Evolutionary conservation across 2,113 vertebrate genomes (phyloP), one percentile per base, ranked within the genome.

Genomic region (Pachyramphus minor): DNA sequence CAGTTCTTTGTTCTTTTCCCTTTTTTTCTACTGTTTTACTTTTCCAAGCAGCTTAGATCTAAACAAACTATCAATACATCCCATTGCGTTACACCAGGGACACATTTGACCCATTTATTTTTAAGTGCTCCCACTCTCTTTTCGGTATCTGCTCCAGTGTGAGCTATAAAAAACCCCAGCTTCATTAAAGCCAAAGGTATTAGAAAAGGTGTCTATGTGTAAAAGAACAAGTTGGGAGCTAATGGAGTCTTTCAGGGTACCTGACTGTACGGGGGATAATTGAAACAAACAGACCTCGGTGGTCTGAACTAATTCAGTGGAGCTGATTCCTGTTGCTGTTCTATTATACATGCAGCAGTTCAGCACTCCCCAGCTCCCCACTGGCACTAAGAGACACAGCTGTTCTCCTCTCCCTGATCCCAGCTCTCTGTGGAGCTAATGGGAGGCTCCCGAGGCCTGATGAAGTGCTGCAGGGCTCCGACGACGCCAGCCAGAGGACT

Each of bases 231-330:
- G 6, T 39, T 72, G 90, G 83, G 63, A 96, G 84, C 53, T 94
- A 94, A 95, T 90, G 86, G 92, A 63, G 60, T 82, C 74, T 88
- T 91, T 90, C 68, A 74, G 60, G 75, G 68, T 83, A 71, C 71
- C 95, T 76, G 78, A 52, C 71, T 78, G 69, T 87, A 83, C 82
- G 60, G 6, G 33, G 59, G 76, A 77, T 93, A 95, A 97, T 73
- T 96, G 97, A 96, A 97, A 95, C 95, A 91, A 97, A 94, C 80
- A 90, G 91, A 97, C 35, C 77, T 90, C 90, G 19, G 79, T 83
- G 92, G 91, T 67, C 77, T 80, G 18, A 35, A 44, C 66, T 58
- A 55, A 86, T 86, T 91, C 93, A 72, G 75, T 18, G 35, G 47
- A 91, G 83, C 80, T 84, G 52, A 35, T 53, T 85, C 52, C 75